These are phyloP conservation scores for Dicrostonyx torquatus DNA, from an alignment of 2,797 vertebrate species.

Conservation along the genomic window DNA sequence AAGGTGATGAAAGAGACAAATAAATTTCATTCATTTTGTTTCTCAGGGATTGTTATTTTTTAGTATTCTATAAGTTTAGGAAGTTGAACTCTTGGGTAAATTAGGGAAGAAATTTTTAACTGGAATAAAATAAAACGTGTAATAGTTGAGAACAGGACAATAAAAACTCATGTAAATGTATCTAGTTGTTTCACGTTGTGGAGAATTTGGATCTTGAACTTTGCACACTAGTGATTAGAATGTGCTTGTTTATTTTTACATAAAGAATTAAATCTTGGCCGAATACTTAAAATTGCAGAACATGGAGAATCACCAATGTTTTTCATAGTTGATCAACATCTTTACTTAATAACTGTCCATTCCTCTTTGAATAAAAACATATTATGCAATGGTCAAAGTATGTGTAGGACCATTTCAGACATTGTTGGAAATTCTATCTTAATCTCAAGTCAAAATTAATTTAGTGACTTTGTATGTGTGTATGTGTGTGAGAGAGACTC, in stretches of 20 bases:
- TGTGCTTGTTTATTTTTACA: background rate
- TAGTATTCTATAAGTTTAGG: background rate
- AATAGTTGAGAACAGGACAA: background rate
- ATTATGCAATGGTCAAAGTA: background rate
- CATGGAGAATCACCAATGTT: background rate
- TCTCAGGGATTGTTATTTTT: background rate
- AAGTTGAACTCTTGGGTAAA: background rate
- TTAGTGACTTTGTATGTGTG: no score
- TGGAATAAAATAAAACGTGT: background rate
- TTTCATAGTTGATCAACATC: background rate
- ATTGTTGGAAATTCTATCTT: background rate
- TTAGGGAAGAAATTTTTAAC: background rate
- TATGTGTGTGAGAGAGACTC: background rate
- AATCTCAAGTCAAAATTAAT: background rate
- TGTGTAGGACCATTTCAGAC: background rate
- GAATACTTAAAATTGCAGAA: background rate
- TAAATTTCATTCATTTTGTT: background rate
- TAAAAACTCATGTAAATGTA: background rate
- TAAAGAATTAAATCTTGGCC: background rate
- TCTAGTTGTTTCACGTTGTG: background rate
- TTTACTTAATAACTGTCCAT: background rate
- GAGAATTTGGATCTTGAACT: background rate
- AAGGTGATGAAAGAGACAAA: background rate
- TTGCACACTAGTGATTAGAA: background rate
- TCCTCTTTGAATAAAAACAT: background rate